Base-by-base conservation (phyloP, 2,888 invertebrate species). In the Andrena haemorrhoa region DNA sequence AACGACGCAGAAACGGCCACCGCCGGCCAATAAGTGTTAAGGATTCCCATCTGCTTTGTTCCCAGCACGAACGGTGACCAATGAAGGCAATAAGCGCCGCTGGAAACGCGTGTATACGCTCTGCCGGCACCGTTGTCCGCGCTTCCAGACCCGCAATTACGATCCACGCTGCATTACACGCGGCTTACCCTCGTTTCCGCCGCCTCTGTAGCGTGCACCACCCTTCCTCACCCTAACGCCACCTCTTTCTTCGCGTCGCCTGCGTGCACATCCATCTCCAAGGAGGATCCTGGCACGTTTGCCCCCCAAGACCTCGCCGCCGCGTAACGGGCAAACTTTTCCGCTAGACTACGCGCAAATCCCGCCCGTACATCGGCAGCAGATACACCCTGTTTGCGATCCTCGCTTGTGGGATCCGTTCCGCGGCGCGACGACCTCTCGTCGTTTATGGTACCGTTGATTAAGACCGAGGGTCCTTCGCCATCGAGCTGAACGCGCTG, bases 41-140 rank as follows among this genome's bases (percentile, higher is more conserved):
- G 91, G 89, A 92, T 91, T 88, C 91, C 87, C 91, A 90, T 91
- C 89, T 89, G 91, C 92, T 92, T 91, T 92, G 91, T 92, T 90
- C 88, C 83, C 88, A 83, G 80, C 83, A 80, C 86, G 84, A 85
- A 78, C 85, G 68, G 77, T 79, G 87, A 87, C 86, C 89, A 89
- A 92, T 88, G 91, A 92, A 90, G 89, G 90, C 89, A 92, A 92
- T 92, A 91, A 92, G 85, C 89, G 85, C 79, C 75, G 60, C 66
- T 70, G 69, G 79, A 74, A 70, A 82, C 74, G 74, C 81, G 79
- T 70, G 60, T 60, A 80, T 60, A 81, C 76, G 86, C 86, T 89
- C 88, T 86, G 89, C 86, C 86, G 89, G 88, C 88, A 84, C 87
- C 79, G 77, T 79, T 82, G 84, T 82, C 76, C 85, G 63, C 80